Evolutionary conservation across 2,113 vertebrate species (phyloP).

Genomic region (Scopus umbretta): DNA sequence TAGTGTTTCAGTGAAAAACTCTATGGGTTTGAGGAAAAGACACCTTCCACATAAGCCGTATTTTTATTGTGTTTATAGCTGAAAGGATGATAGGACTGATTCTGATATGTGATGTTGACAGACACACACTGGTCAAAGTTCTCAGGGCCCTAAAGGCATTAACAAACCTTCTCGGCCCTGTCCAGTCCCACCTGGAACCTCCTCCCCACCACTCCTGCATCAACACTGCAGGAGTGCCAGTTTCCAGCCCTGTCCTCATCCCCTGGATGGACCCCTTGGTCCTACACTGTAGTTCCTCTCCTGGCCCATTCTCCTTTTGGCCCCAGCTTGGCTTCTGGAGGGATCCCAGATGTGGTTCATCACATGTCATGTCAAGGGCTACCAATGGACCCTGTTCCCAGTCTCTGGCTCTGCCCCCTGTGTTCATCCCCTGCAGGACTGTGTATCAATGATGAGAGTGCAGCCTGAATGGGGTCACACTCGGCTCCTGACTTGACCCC

Average conservation of each 20-base stretch:
- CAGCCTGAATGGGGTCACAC: accelerated
- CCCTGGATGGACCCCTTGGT: background rate
- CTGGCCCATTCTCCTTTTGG: background rate
- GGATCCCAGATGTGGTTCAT: background rate
- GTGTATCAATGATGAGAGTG: background rate
- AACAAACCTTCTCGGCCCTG: accelerated
- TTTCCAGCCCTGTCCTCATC: background rate
- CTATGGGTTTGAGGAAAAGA: background rate
- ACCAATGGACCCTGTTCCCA: background rate
- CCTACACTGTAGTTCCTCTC: background rate
- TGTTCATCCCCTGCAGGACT: accelerated
- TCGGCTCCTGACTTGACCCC: background rate
- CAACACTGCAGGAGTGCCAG: accelerated
- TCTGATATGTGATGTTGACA: background rate
- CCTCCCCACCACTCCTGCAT: accelerated
- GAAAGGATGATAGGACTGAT: background rate
- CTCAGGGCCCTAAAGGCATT: accelerated
- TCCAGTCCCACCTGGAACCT: background rate
- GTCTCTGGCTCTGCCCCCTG: accelerated
- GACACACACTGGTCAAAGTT: background rate
- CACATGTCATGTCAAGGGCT: background rate
- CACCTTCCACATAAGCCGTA: background rate
- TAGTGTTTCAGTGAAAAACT: background rate
- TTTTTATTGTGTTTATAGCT: background rate
- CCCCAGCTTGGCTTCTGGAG: background rate